Evolutionary conservation across 2,113 vertebrate species (phyloP).

Genomic region (Caretta caretta): DNA sequence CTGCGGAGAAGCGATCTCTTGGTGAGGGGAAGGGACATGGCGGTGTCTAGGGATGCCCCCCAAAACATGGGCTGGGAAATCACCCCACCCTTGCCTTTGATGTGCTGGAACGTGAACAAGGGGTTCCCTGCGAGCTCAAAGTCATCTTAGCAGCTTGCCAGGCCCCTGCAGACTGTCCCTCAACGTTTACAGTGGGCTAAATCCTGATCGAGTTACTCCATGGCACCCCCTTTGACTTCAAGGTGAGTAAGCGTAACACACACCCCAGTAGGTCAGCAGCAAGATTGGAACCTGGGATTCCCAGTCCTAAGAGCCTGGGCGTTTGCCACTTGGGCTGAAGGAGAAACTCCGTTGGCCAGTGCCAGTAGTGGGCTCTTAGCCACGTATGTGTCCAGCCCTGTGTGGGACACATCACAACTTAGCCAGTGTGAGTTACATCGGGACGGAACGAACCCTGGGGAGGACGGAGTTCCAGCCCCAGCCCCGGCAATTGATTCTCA

Average conservation of each 20-base stretch:
- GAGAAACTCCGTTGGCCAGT: not conserved
- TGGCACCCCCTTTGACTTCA: not conserved
- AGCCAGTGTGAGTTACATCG: not conserved
- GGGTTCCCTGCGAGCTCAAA: too few relatives aligned
- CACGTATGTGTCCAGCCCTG: not conserved
- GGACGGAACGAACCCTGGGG: fast-evolving
- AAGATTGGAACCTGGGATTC: too few relatives aligned
- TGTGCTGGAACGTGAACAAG: too few relatives aligned
- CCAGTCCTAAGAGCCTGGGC: too few relatives aligned
- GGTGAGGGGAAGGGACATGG: too few relatives aligned
- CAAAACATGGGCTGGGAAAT: too few relatives aligned
- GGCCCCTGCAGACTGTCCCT: too few relatives aligned
- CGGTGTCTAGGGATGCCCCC: too few relatives aligned
- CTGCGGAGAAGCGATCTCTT: too few relatives aligned
- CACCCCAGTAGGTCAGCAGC: not conserved
- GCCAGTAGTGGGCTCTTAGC: not conserved
- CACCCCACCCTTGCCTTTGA: too few relatives aligned
- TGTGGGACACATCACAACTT: not conserved
- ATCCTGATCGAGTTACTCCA: not conserved
- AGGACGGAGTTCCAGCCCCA: not conserved
- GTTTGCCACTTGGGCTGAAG: too few relatives aligned
- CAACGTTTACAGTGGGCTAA: not conserved
- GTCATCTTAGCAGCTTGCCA: too few relatives aligned
- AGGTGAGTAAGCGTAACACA: not conserved
- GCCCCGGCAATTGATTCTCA: not conserved